A percentile compares a stretch with the other conserved stretches of the same genome.
Conservation (phyloP, 2,113 vertebrate genomes). For the Notarius lentiginosus region DNA sequence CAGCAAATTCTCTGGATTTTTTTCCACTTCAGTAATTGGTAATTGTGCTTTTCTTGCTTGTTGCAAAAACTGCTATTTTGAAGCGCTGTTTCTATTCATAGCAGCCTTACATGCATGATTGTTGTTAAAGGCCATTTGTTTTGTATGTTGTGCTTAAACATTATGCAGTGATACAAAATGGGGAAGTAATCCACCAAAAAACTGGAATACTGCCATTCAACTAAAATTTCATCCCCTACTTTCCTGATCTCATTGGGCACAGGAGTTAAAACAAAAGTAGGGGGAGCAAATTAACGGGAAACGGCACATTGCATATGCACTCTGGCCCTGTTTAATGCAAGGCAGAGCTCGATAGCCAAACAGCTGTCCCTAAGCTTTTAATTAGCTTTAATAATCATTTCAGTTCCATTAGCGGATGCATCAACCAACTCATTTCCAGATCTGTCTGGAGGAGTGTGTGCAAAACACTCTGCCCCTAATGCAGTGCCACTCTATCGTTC, state of each 20-base stretch:
- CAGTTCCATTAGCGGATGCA: conserved; percentile 75
- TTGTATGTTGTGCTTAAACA: background rate
- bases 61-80: conserved; percentile 3
- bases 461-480: conserved; percentile 38
- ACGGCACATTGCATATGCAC: conserved; percentile 31
- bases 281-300: conserved; percentile 28
- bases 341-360: conserved; percentile 63
- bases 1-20: conserved; percentile 14
- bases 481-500: conserved; percentile 27
- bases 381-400: conserved; percentile 77
- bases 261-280: conserved; percentile 37
- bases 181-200: background rate
- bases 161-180: background rate
- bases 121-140: conserved; percentile 2
- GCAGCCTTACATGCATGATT: background rate
- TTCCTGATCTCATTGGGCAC: background rate
- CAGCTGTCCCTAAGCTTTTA: conserved; percentile 75
- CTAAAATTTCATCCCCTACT: conserved; percentile 1
- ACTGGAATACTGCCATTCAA: background rate
- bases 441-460: conserved; percentile 49
- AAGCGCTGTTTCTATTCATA: conserved; percentile 3
- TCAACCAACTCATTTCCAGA: conserved; percentile 59
- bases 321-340: conserved; percentile 64
- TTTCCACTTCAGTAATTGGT: conserved; percentile 46
- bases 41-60: conserved; percentile 18